These are phyloP conservation scores for Lochmaea crataegi DNA, from an alignment of 2,888 invertebrate genomes.

Conservation along the genomic window DNA sequence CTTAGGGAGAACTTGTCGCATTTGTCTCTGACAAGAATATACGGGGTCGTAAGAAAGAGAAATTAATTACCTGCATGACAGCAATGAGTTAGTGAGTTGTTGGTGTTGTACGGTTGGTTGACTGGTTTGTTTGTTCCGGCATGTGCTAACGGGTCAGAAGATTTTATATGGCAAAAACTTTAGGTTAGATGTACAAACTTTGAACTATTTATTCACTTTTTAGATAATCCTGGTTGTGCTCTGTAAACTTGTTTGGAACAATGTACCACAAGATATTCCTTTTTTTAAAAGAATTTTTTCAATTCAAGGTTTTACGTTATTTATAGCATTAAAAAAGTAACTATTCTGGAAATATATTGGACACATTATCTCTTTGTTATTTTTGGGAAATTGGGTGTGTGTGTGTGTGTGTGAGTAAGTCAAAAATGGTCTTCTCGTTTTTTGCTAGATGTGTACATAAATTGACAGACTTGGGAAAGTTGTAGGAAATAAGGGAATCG, in stretches of 20 bases:
- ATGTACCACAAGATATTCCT: not conserved
- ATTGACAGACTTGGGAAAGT: too few relatives aligned
- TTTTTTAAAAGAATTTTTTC: too few relatives aligned
- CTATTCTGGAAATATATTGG: too few relatives aligned
- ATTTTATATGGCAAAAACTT: slow-evolving; percentile 15
- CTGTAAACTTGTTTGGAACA: not conserved
- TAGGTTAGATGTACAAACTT: not conserved
- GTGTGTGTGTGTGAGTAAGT: too few relatives aligned
- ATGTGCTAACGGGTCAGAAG: slow-evolving; percentile 29
- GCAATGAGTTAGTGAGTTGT: slow-evolving; percentile 34
- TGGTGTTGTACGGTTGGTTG: slow-evolving; percentile 18
- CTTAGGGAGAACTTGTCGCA: slow-evolving; percentile 53
- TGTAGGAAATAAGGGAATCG: too few relatives aligned
- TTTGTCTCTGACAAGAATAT: slow-evolving; percentile 60
- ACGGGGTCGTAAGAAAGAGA: slow-evolving; percentile 52
- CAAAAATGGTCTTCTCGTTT: too few relatives aligned
- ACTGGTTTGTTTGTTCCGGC: slow-evolving; percentile 32
- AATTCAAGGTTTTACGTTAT: too few relatives aligned
- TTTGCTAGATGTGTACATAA: too few relatives aligned
- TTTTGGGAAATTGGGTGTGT: too few relatives aligned
- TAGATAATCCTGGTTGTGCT: not conserved
- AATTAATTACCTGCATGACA: slow-evolving; percentile 54
- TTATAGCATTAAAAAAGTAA: too few relatives aligned
- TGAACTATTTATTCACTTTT: not conserved
- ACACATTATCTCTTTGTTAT: too few relatives aligned